A percentile compares a stretch with the other conserved stretches of the same genome.
Conservation (phyloP, 2,888 invertebrate species). For the Drosophila parthenogenetica region DNA sequence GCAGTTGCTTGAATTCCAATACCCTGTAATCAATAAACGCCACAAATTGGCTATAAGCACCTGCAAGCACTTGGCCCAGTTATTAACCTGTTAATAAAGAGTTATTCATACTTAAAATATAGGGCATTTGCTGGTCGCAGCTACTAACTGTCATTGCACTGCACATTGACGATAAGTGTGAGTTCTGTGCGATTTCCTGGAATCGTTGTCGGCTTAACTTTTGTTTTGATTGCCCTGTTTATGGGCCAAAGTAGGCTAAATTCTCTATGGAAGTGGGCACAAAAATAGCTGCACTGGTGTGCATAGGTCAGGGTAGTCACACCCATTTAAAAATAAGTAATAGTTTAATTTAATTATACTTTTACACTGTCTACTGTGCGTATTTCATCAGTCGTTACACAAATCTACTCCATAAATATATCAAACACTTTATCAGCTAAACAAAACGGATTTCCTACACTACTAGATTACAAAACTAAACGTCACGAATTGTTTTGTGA, state of each 20-base stretch:
- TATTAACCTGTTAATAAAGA: no score
- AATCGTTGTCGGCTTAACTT: constrained; percentile 16
- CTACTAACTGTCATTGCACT: constrained; percentile 5
- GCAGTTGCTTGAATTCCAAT: neutral
- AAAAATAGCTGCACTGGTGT: neutral
- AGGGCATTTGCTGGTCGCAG: neutral
- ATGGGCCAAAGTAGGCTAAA: constrained; percentile 13
- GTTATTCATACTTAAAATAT: no score
- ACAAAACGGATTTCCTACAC: neutral
- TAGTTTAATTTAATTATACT: neutral
- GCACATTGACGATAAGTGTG: constrained; percentile 33
- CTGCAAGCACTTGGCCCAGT: neutral
- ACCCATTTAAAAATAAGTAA: neutral
- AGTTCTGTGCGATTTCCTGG: constrained; percentile 17
- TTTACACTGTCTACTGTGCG: neutral
- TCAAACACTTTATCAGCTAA: neutral
- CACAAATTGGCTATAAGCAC: neutral
- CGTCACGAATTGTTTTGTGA: constrained; percentile 5
- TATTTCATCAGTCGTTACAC: no score
- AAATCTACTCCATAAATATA: neutral
- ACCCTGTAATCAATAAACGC: neutral
- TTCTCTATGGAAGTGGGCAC: neutral
- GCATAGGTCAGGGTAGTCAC: constrained; percentile 35
- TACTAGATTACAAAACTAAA: neutral
- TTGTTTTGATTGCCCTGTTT: constrained; percentile 20